Percentiles rank a stretch among this genome's conserved stretches.
These are phyloP conservation scores for Pedetes capensis DNA, from an alignment of 2,113 vertebrate species.

Conservation along the genomic window DNA sequence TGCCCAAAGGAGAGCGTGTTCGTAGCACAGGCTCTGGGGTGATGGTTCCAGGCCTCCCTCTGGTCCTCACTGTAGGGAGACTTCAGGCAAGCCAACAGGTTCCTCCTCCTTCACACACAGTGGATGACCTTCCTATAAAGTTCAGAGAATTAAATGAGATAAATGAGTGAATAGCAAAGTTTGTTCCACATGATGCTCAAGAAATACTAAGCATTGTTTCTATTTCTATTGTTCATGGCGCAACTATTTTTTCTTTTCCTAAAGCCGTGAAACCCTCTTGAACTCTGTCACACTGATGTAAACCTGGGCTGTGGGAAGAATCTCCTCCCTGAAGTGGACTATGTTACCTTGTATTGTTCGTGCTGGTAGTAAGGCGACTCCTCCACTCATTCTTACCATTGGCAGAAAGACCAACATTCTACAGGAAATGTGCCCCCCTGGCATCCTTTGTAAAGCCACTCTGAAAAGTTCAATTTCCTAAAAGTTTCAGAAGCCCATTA, in stretches of 20 bases:
- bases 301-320: background rate
- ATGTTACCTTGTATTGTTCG: background rate
- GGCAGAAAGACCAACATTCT: background rate
- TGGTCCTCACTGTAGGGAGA: no score
- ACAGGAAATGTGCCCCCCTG: background rate
- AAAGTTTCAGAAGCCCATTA: background rate
- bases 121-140: fast-evolving
- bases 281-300: fast-evolving
- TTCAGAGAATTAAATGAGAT: background rate
- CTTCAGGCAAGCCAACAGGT: background rate
- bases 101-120: no score
- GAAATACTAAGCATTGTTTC: background rate
- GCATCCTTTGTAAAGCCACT: background rate
- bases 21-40: background rate
- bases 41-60: background rate
- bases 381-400: background rate
- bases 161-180: background rate
- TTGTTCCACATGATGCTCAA: background rate
- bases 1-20: background rate
- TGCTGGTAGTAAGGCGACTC: no score
- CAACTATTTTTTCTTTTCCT: background rate
- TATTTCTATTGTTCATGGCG: no score
- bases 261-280: fast-evolving
- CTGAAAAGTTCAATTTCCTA: background rate
- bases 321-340: background rate